These are phyloP conservation scores for Diplazon laetatorius DNA, from an alignment of 2,888 invertebrate genomes.

Conservation along the genomic window DNA sequence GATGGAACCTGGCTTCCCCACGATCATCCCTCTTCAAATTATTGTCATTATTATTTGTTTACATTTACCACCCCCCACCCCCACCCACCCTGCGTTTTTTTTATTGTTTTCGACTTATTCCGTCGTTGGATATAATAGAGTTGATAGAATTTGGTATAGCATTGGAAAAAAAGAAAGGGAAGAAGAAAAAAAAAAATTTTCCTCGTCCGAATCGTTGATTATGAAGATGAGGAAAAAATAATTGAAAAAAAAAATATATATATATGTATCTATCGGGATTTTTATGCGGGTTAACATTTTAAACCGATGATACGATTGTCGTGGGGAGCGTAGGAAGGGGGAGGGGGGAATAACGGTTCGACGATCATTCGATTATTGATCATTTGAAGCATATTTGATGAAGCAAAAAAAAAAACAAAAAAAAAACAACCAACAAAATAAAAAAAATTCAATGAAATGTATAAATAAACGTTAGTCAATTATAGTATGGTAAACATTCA, in stretches of 20 bases:
- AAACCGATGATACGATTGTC: conserved; percentile 18
- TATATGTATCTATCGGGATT: too few relatives aligned
- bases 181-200: too few relatives aligned
- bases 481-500: conserved; percentile 76
- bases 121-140: conserved; percentile 68
- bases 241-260: conserved; percentile 9
- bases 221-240: conserved; percentile 74
- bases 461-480: conserved; percentile 81
- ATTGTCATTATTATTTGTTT: conserved; percentile 36
- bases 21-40: too few relatives aligned
- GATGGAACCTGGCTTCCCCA: too few relatives aligned
- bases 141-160: conserved; percentile 72
- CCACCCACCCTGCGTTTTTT: too few relatives aligned
- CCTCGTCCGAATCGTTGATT: too few relatives aligned
- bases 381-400: conserved; percentile 38
- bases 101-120: conserved; percentile 28
- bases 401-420: conserved; percentile 53
- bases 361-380: too few relatives aligned
- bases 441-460: conserved; percentile 73
- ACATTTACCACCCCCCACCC: too few relatives aligned
- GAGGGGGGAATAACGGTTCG: too few relatives aligned
- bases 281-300: conserved; percentile 22
- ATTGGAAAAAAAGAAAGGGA: conserved; percentile 74
- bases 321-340: not conserved
- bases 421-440: conserved; percentile 52